A percentile compares a stretch with the other conserved stretches of the same genome.
Evolutionary conservation across 1,140 invertebrate species (phyloP).

Genomic region (Macrosteles quadrilineatus): DNA sequence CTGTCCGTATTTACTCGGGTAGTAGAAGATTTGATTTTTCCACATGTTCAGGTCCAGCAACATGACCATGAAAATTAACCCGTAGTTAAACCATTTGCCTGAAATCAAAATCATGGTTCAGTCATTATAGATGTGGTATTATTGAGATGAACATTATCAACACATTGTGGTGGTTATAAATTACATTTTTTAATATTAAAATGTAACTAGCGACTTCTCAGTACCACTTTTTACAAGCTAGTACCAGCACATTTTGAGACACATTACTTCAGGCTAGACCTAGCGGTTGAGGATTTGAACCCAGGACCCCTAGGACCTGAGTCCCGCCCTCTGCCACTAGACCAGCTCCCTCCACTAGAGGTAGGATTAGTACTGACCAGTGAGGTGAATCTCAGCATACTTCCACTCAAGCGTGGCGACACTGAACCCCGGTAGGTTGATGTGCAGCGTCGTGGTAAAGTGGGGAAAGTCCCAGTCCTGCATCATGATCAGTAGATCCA

Average conservation of each 20-base stretch:
- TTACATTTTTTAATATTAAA: too few relatives aligned
- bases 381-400: conserved; percentile 46
- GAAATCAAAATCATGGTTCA: conserved; percentile 34
- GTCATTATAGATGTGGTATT: too few relatives aligned
- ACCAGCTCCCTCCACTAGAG: too few relatives aligned
- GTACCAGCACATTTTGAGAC: too few relatives aligned
- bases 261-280: too few relatives aligned
- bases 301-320: too few relatives aligned
- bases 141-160: too few relatives aligned
- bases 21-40: conserved; percentile 62
- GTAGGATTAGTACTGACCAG: conserved; percentile 39
- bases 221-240: too few relatives aligned
- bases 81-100: conserved; percentile 64
- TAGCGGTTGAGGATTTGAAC: too few relatives aligned
- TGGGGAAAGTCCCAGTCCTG: conserved; percentile 65
- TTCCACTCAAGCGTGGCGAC: conserved; percentile 52
- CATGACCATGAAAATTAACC: conserved; percentile 59
- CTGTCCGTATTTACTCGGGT: conserved; percentile 56
- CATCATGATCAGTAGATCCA: conserved; percentile 61
- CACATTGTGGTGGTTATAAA: too few relatives aligned
- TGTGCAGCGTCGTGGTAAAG: conserved; percentile 58
- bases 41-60: conserved; percentile 62
- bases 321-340: too few relatives aligned
- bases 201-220: too few relatives aligned
- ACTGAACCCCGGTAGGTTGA: conserved; percentile 58